Conservation (phyloP, 2,797 vertebrate species). For the Syngnathus acus region DNA sequence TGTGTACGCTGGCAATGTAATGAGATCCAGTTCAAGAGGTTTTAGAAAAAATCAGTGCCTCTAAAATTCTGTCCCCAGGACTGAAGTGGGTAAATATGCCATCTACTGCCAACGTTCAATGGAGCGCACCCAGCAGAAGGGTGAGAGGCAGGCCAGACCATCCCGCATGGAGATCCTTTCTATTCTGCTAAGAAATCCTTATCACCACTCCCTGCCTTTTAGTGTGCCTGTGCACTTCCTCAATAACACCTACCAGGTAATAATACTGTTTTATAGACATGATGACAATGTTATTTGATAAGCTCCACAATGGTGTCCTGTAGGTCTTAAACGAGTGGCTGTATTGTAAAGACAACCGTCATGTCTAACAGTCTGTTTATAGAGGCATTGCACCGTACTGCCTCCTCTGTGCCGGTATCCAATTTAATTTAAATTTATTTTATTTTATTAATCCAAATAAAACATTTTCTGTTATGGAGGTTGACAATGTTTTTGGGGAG, state of each 20-base stretch:
- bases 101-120: conserved; percentile 94
- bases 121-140: conserved; percentile 89
- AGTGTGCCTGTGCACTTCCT: conserved; percentile 96
- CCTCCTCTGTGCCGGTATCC: too few species aligned
- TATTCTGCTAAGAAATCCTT: conserved; percentile 92
- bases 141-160: conserved; percentile 84
- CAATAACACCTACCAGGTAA: conserved; percentile 94
- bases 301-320: too few species aligned
- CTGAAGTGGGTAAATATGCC: conserved; percentile 93
- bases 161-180: conserved; percentile 98
- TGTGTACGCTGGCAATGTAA: background rate
- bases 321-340: too few species aligned
- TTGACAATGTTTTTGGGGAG: too few species aligned
- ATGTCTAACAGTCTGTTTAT: background rate
- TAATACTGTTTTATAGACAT: background rate
- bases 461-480: background rate
- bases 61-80: conserved; percentile 60
- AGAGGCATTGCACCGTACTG: too few species aligned
- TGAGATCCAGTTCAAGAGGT: background rate
- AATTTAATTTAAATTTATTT: too few species aligned
- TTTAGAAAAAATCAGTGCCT: background rate
- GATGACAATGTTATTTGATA: too few species aligned
- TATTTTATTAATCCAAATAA: too few species aligned
- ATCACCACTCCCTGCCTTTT: conserved; percentile 94
- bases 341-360: too few species aligned